Percentiles rank a stretch among this genome's conserved stretches.
Conservation (phyloP, 2,888 invertebrate genomes). For the Melikaiella ostensackeni region DNA sequence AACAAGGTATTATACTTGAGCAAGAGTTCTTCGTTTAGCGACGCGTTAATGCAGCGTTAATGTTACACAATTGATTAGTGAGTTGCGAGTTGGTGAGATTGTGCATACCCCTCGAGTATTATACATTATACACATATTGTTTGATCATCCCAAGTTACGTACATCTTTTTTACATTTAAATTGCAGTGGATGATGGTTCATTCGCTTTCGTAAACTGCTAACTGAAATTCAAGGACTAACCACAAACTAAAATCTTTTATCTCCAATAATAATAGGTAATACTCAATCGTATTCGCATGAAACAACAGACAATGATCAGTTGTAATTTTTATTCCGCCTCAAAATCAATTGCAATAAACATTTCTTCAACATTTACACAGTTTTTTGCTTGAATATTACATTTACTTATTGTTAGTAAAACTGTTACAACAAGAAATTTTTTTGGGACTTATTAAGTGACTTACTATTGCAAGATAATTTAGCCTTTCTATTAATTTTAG, state of each 20-base stretch:
- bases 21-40: constrained; percentile 63
- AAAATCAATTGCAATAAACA: no score
- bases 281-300: no score
- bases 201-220: constrained; percentile 23
- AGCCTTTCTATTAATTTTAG: neutral
- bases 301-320: neutral
- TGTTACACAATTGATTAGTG: constrained; percentile 65
- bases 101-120: constrained; percentile 5
- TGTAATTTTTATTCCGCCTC: neutral
- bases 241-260: no score
- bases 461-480: neutral
- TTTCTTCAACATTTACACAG: neutral
- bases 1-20: constrained; percentile 51
- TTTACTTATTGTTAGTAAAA: neutral
- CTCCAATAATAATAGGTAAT: no score
- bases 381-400: neutral
- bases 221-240: constrained; percentile 23
- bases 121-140: neutral
- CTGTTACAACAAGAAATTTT: neutral
- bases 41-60: constrained; percentile 58
- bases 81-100: constrained; percentile 51
- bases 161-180: constrained; percentile 16
- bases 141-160: neutral
- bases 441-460: no score
- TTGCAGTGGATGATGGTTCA: neutral